Base-by-base conservation (phyloP, 1,140 invertebrate species). In the Megathymus violae region DNA sequence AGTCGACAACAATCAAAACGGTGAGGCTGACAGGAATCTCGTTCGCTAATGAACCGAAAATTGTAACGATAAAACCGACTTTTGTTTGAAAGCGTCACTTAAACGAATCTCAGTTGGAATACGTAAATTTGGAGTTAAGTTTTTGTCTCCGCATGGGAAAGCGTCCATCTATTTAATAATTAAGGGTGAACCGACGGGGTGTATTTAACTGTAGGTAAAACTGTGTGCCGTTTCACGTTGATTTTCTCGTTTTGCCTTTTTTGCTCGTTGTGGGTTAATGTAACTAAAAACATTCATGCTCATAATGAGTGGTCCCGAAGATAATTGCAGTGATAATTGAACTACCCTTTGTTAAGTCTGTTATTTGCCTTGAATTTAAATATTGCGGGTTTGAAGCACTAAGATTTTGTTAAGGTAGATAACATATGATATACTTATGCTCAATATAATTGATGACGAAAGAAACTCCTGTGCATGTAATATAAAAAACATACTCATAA, bases 131-230 rank as follows among this genome's bases (percentile, higher is more conserved):
- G 40, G 48, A 34, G 22, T 56, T 27, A 56, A 56, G 41, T 56
- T 56, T 56, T 56, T 56, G 41, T 25, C 13, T 19, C 22, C 1
- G 40, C 52, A n/a, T 16, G 44, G 38, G 31, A 56, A 56, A 56
- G 52, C 52, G 19, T 43, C 19, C 38, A 41, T 56, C 52, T 56
- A 56, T 56, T 56, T 56, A 56, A 56, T 56, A 56, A 56, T 56
- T 56, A 44, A 56, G 38, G 52, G 40, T 16, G 10, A 56, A 56
- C 36, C 51, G 43, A 54, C 52, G 14, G 52, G 52, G 44, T 22
- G 44, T 44, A 56, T 44, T 56, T 56, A 56, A 44, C 52, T 22
- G 22, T 10, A 13, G 25, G 22, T 56, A 22, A 43, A 54, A 25
- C 36, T 36, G 22, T 38, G 22, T 54, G 51, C 34, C 19, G 19